These are phyloP conservation scores for Acanthisitta chloris DNA, from an alignment of 2,113 vertebrate genomes.

Conservation along the genomic window DNA sequence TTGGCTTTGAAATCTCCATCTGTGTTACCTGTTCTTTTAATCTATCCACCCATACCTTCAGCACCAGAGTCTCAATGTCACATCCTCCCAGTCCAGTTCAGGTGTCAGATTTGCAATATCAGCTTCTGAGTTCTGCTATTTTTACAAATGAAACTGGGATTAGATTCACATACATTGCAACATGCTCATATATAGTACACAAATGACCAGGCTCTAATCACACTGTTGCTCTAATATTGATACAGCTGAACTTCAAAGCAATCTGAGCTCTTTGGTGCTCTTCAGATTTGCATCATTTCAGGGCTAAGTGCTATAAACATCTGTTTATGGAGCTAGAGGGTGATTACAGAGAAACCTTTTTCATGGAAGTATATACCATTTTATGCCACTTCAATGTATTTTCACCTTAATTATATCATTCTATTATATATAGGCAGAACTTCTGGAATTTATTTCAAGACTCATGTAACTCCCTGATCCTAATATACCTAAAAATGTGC, in stretches of 20 bases:
- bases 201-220: not conserved
- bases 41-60: not conserved
- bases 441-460: not conserved
- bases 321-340: not conserved
- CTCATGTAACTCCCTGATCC: not conserved
- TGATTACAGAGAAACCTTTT: not conserved
- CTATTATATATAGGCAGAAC: not conserved
- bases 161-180: not conserved
- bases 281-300: not conserved
- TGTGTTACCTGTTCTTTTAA: not conserved
- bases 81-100: not conserved
- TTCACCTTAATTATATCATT: not conserved
- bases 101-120: not conserved
- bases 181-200: not conserved
- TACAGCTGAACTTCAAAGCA: not conserved
- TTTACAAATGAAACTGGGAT: not conserved
- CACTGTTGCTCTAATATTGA: not conserved
- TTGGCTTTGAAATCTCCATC: not conserved
- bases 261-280: not conserved
- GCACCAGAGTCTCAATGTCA: not conserved
- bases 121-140: not conserved
- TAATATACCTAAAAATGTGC: not conserved
- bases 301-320: not conserved
- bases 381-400: not conserved
- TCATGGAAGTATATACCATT: not conserved